phyloP scores from a whole-genome alignment of 2,888 invertebrate species.

The Dasysyrphus albostriatus region DNA sequence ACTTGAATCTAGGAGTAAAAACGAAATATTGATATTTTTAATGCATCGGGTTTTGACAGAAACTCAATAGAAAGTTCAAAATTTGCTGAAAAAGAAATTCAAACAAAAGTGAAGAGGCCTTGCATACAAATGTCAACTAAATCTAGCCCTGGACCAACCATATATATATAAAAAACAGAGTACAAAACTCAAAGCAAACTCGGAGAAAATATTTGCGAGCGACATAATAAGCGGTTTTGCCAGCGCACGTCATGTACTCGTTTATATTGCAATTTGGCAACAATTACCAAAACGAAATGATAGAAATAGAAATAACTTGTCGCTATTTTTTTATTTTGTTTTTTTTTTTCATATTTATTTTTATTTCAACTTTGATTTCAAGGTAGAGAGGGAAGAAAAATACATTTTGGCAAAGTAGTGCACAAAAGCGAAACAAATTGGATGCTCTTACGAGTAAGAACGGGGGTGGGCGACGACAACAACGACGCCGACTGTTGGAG shows the following conservation, averaged over 20 bases:
- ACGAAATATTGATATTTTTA: too few relatives aligned
- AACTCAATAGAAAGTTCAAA: too few relatives aligned
- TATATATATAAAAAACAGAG: too few relatives aligned
- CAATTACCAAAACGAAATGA: slow-evolving; percentile 57
- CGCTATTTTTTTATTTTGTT: slow-evolving; percentile 15
- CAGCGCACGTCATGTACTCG: slow-evolving; percentile 61
- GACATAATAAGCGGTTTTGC: slow-evolving; percentile 60
- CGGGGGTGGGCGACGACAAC: background rate
- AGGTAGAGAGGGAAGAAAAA: slow-evolving; percentile 26
- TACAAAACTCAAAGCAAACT: background rate
- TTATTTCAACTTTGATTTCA: slow-evolving; percentile 21
- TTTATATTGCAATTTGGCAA: slow-evolving; percentile 69
- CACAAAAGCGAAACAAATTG: slow-evolving; percentile 36
- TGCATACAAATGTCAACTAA: background rate
- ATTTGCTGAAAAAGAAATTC: too few relatives aligned
- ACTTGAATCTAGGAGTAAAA: too few relatives aligned
- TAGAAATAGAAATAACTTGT: slow-evolving; percentile 67
- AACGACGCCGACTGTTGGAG: background rate
- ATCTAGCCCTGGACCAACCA: background rate
- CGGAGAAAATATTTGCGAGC: slow-evolving; percentile 25
- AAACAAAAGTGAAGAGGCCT: background rate
- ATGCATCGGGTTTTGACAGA: too few relatives aligned
- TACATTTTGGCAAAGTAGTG: slow-evolving; percentile 58
- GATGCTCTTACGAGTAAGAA: background rate
- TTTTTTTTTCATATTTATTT: background rate